phyloP scores from a whole-genome alignment of 2,888 invertebrate genomes.

The Epirrhoe tristata region DNA sequence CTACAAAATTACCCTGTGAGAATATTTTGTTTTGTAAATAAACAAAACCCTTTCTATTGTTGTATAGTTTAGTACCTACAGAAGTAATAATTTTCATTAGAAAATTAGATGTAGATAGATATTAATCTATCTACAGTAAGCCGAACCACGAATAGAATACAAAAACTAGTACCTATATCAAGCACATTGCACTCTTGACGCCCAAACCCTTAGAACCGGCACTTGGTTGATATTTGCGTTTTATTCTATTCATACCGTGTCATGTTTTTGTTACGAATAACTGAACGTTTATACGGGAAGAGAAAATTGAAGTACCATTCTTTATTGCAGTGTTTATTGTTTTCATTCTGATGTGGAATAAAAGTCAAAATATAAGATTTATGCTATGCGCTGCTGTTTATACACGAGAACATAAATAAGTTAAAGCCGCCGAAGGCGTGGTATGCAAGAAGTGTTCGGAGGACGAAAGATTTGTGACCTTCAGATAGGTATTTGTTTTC shows the following conservation, averaged over 20 bases:
- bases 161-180: background rate
- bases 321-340: slow-evolving; percentile 31
- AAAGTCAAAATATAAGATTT: background rate
- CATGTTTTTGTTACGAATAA: slow-evolving; percentile 55
- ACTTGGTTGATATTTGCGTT: slow-evolving; percentile 62
- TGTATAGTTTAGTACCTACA: too few relatives aligned
- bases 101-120: too few relatives aligned
- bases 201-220: slow-evolving; percentile 55
- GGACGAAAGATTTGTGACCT: too few relatives aligned
- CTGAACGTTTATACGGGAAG: slow-evolving; percentile 33
- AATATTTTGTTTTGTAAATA: too few relatives aligned
- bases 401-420: slow-evolving; percentile 3
- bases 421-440: too few relatives aligned
- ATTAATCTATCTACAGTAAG: too few relatives aligned
- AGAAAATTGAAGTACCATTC: slow-evolving; percentile 36
- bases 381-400: background rate
- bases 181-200: background rate
- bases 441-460: too few relatives aligned
- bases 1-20: too few relatives aligned
- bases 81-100: too few relatives aligned
- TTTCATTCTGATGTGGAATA: slow-evolving; percentile 20
- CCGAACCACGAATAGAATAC: too few relatives aligned
- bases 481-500: too few relatives aligned
- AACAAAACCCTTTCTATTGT: too few relatives aligned
- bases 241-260: slow-evolving; percentile 55